Base-by-base conservation (phyloP, 2,113 vertebrate genomes). In the Sylvilagus bachmani region DNA sequence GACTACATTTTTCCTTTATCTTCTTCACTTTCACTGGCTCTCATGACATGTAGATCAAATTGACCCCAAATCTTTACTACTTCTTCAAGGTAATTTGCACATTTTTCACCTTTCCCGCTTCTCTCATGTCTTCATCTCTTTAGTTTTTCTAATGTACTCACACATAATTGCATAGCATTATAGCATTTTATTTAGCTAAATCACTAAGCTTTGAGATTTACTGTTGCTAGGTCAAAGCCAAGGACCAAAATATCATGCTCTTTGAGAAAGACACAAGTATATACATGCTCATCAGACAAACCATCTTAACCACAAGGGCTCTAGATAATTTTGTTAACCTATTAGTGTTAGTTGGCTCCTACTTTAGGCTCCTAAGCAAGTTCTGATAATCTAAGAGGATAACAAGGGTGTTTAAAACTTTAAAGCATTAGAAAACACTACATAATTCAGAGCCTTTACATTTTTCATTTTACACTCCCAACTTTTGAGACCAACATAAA, bases 151-250 rank as follows among this genome's bases (percentile, higher is more conserved):
- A 79, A 77, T 25, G 27, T 87, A 36, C 3, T 73, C 36, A 53
- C 19, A 77, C 25, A 49, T 75, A 90, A 74, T 51, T 89, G 22
- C 69, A 84, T 81, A 69, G 21, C 70, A 75, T 88, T 88, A 67
- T 61, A 82, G 38, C 11, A 95, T 88, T 93, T 29, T 89, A 29
- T 80, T 86, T 87, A 64, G 31, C 38, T 25, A 75, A 89, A 49
- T 88, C 51, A 90, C 27, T 38, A 53, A 71, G 9, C 31, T 44
- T 91, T 69, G 90, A 93, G 49, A 71, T 93, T 79, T 91, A 64
- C 51, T 53, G 27, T 82, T 24, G 87, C 5, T 61, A 53, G 11
- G 3, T 64, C 22, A 82, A 95, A 95, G 16, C 55, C 8, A 95
- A 58, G 86, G 91, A 77, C 6, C 8, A 67, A 66, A 8, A 83